A percentile compares a stretch with the other conserved stretches of the same genome.
phyloP scores from a whole-genome alignment of 2,113 vertebrate genomes.

The Parotia lawesii region DNA sequence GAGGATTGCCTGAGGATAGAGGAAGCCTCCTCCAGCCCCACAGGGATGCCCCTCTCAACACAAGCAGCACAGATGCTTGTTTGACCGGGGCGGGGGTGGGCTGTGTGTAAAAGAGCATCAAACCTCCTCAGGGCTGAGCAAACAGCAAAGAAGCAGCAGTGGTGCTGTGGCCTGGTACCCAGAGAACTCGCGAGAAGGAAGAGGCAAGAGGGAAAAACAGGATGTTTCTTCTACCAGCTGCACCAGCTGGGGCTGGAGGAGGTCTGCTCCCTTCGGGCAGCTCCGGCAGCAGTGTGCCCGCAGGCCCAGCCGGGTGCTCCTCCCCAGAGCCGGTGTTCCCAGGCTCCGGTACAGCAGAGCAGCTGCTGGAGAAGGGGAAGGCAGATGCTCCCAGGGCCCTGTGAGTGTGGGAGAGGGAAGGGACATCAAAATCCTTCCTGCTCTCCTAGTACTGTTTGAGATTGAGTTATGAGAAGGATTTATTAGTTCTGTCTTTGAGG shows the following conservation, averaged over 20 bases:
- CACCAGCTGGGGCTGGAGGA: neutral
- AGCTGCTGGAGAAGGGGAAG: neutral
- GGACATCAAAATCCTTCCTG: neutral
- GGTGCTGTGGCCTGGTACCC: neutral
- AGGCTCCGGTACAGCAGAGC: neutral
- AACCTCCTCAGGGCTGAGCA: neutral
- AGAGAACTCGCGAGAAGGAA: neutral
- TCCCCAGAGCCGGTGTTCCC: fast-evolving
- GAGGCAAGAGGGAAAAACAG: neutral
- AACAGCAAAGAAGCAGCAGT: neutral
- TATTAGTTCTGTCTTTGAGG: conserved; percentile 19
- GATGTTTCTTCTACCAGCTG: neutral
- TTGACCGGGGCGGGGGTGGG: neutral
- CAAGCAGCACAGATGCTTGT: neutral
- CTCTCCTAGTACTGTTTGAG: neutral
- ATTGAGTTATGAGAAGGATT: conserved; percentile 26
- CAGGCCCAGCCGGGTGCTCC: fast-evolving
- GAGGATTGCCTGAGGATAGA: conserved; percentile 2
- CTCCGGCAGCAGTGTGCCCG: fast-evolving
- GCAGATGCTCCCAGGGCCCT: neutral
- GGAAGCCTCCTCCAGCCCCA: neutral
- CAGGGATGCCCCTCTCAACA: neutral
- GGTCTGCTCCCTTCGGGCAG: neutral
- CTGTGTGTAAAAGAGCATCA: neutral
- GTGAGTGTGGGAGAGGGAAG: neutral